Percentiles rank a stretch among this genome's conserved stretches.
phyloP scores from a whole-genome alignment of 2,113 vertebrate genomes.

The Hyperoodon ampullatus region DNA sequence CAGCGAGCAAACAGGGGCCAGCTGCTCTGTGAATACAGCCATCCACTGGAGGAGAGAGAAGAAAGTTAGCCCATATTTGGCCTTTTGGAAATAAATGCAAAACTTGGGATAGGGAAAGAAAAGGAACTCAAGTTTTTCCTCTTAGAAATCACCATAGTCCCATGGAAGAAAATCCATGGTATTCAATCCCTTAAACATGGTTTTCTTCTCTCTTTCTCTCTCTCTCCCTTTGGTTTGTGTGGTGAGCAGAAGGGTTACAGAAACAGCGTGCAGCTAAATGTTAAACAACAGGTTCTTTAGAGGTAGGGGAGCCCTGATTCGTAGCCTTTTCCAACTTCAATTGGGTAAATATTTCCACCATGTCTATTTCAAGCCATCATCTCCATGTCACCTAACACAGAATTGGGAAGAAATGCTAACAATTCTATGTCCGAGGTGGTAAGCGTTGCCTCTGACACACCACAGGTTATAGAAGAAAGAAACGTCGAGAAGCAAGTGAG shows the following conservation, averaged over 20 bases:
- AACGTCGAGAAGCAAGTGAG: neutral
- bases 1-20: slow-evolving; percentile 93
- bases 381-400: neutral
- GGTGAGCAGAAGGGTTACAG: neutral
- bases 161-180: neutral
- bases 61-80: neutral
- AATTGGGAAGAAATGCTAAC: neutral
- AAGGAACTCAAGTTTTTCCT: neutral
- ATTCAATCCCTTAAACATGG: neutral
- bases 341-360: neutral
- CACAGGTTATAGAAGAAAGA: neutral
- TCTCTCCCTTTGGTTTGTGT: neutral
- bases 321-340: neutral
- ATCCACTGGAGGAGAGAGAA: slow-evolving; percentile 90
- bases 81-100: slow-evolving; percentile 26
- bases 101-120: neutral
- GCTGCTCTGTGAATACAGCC: slow-evolving; percentile 99
- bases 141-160: neutral
- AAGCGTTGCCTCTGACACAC: neutral
- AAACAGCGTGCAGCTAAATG: neutral
- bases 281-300: neutral
- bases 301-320: neutral
- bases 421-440: neutral
- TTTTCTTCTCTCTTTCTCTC: neutral
- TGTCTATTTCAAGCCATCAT: neutral